phyloP scores from a whole-genome alignment of 2,113 vertebrate species.

The Psammodynastes pulverulentus region DNA sequence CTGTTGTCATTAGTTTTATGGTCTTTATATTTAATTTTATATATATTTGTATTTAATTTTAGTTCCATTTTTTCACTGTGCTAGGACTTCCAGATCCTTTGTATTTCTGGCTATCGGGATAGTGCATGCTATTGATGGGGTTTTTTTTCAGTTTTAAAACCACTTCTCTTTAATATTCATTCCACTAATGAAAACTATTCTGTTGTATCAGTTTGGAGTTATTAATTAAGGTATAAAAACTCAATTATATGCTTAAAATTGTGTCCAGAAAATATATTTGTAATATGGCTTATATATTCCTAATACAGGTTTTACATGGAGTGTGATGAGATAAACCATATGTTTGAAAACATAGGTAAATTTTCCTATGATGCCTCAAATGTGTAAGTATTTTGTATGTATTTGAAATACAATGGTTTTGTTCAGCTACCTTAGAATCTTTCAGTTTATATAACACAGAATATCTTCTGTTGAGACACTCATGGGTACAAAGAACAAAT shows the following conservation, averaged over 20 bases:
- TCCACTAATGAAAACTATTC: background rate
- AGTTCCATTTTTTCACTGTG: background rate
- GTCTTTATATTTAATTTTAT: background rate
- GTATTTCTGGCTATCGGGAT: too few relatives aligned
- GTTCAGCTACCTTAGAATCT: background rate
- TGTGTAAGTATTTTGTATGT: conserved; percentile 54
- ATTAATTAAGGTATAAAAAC: background rate
- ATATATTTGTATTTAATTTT: background rate
- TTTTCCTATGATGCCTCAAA: conserved; percentile 52
- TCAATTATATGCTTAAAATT: background rate
- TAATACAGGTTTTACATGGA: conserved; percentile 43
- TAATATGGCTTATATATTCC: background rate
- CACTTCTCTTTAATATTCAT: background rate
- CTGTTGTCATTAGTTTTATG: background rate
- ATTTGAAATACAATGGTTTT: background rate
- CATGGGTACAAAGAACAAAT: background rate
- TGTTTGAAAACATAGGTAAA: conserved; percentile 57
- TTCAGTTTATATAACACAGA: background rate
- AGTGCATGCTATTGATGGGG: background rate
- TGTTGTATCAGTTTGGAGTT: background rate
- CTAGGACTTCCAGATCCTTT: background rate
- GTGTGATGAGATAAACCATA: conserved; percentile 41
- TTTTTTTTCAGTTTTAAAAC: background rate
- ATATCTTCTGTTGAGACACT: background rate
- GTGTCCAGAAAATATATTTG: background rate